Evolutionary conservation across 2,888 invertebrate genomes (phyloP).

Genomic region (Mythimna ferrago): DNA sequence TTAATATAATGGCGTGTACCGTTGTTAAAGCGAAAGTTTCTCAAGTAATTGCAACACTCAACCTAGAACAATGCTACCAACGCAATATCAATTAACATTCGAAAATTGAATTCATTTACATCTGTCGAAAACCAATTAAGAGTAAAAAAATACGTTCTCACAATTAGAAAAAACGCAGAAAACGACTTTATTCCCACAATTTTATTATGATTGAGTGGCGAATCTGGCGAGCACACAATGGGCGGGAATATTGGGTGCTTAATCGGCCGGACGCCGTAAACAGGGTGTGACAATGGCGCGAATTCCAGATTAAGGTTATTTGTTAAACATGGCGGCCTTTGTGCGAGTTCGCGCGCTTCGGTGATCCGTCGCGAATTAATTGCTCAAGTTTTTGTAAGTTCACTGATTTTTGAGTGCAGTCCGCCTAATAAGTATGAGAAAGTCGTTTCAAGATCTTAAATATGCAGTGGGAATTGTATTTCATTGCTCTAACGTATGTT

Average conservation of each 20-base stretch:
- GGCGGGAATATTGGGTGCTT: constrained; percentile 81
- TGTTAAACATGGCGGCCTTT: constrained; percentile 84
- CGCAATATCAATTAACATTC: constrained; percentile 72
- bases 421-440: constrained; percentile 79
- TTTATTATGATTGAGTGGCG: constrained; percentile 83
- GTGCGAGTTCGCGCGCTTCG: constrained; percentile 78
- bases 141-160: constrained; percentile 79
- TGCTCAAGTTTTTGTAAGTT: constrained; percentile 76
- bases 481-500: constrained; percentile 52
- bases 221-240: constrained; percentile 78
- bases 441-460: constrained; percentile 52
- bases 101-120: constrained; percentile 75
- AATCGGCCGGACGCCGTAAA: constrained; percentile 83
- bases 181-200: constrained; percentile 85
- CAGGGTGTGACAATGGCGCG: constrained; percentile 79
- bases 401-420: constrained; percentile 69
- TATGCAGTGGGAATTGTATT: constrained; percentile 62
- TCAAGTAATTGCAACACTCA: constrained; percentile 54
- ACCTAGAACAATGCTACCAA: constrained; percentile 68
- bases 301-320: constrained; percentile 85
- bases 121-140: constrained; percentile 76
- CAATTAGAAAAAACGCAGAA: constrained; percentile 80
- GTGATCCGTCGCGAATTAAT: constrained; percentile 74
- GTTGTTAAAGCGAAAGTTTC: constrained; percentile 53
- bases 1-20: constrained; percentile 25